These are phyloP conservation scores for Prochilodus magdalenae DNA, from an alignment of 2,113 vertebrate species.

Conservation along the genomic window DNA sequence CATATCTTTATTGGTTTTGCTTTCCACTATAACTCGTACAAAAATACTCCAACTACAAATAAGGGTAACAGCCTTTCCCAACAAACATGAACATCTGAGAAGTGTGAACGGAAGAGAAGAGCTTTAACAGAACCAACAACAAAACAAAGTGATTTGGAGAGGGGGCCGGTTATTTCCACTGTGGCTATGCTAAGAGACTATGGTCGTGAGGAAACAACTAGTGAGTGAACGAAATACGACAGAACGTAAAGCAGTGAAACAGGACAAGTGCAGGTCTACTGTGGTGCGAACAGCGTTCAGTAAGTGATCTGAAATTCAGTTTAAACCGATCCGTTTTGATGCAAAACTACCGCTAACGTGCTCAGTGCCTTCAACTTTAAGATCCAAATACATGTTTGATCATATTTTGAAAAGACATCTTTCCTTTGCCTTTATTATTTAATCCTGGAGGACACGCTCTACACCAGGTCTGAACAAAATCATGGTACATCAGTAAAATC, in stretches of 20 bases:
- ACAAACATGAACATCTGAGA: slow-evolving; percentile 58
- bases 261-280: not conserved
- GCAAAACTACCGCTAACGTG: slow-evolving; percentile 29
- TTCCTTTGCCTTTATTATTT: not conserved
- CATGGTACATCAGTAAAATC: slow-evolving; percentile 42
- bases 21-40: slow-evolving; percentile 63
- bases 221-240: slow-evolving; percentile 21
- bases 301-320: not conserved
- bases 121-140: not conserved
- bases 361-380: slow-evolving; percentile 13
- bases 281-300: not conserved
- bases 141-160: slow-evolving; percentile 10
- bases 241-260: slow-evolving; percentile 15
- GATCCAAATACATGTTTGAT: slow-evolving; percentile 15
- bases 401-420: not conserved
- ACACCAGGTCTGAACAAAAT: slow-evolving; percentile 8
- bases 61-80: slow-evolving; percentile 48
- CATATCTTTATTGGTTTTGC: slow-evolving; percentile 76
- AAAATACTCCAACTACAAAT: slow-evolving; percentile 59
- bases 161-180: not conserved
- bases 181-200: not conserved
- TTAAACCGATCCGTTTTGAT: not conserved
- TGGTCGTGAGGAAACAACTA: not conserved
- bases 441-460: slow-evolving; percentile 11
- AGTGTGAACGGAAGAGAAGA: not conserved